Percentiles rank a stretch among this genome's conserved stretches.
These are phyloP conservation scores for Eugnorisma glareosa DNA, from an alignment of 2,888 invertebrate genomes.

Conservation along the genomic window DNA sequence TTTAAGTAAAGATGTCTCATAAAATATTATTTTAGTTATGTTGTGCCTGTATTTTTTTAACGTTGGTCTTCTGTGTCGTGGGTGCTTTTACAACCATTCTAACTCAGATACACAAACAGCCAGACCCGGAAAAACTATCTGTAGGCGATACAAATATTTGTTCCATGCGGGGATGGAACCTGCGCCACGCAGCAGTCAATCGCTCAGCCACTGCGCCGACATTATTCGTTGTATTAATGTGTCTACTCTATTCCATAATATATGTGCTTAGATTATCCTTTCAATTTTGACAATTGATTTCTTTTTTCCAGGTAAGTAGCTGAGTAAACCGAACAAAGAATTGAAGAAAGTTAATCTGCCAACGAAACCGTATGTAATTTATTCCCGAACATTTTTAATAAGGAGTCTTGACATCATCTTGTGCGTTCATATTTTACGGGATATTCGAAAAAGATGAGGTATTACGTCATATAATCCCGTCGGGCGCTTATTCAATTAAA, in stretches of 20 bases:
- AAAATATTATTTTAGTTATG: background rate
- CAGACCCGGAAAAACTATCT: no score
- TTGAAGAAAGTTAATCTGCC: constrained; percentile 47
- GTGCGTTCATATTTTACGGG: constrained; percentile 49
- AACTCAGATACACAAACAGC: no score
- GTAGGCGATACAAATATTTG: no score
- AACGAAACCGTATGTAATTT: constrained; percentile 68
- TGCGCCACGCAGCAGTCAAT: no score
- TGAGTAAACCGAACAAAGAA: constrained; percentile 51
- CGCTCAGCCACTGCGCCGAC: no score
- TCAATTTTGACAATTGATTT: constrained; percentile 45
- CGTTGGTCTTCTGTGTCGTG: no score
- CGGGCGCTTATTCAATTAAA: constrained; percentile 61
- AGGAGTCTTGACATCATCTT: constrained; percentile 56
- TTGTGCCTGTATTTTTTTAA: no score
- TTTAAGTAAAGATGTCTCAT: background rate
- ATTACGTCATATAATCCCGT: constrained; percentile 46
- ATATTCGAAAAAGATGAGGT: constrained; percentile 48
- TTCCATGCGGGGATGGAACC: no score
- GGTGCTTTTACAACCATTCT: no score
- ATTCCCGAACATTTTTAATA: constrained; percentile 58
- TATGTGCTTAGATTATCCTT: background rate
- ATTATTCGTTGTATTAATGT: background rate
- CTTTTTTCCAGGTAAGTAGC: constrained; percentile 83
- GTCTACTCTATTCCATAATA: background rate